A percentile compares a stretch with the other conserved stretches of the same genome.
Evolutionary conservation across 2,888 invertebrate genomes (phyloP).

Genomic region (Eristalis intricaria): DNA sequence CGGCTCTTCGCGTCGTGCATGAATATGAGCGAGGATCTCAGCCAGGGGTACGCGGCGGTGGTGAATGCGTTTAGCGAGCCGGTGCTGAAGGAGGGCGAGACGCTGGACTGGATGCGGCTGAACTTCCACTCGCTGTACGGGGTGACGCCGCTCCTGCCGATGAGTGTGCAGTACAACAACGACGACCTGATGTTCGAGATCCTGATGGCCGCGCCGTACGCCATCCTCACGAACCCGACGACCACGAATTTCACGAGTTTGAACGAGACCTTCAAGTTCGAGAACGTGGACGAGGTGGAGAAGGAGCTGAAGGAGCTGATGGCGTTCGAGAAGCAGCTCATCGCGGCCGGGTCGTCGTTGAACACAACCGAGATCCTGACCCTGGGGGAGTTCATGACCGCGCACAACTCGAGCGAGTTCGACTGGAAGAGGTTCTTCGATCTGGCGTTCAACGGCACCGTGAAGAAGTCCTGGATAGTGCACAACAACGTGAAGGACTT

Average conservation of each 20-base stretch:
- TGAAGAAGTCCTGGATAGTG: slow-evolving; percentile 74
- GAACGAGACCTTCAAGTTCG: slow-evolving; percentile 74
- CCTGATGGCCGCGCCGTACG: slow-evolving; percentile 71
- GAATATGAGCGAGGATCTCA: slow-evolving; percentile 74
- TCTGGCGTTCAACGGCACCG: slow-evolving; percentile 77
- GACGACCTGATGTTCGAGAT: slow-evolving; percentile 75
- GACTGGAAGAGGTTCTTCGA: slow-evolving; percentile 77
- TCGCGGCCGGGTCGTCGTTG: slow-evolving; percentile 59
- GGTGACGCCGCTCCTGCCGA: slow-evolving; percentile 75
- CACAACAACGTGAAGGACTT: slow-evolving; percentile 74
- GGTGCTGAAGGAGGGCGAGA: slow-evolving; percentile 60
- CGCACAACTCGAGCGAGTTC: slow-evolving; percentile 76
- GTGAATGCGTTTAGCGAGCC: slow-evolving; percentile 66
- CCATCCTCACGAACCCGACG: slow-evolving; percentile 54
- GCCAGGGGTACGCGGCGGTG: slow-evolving; percentile 73
- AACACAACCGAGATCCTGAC: slow-evolving; percentile 74
- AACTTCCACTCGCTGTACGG: slow-evolving; percentile 77
- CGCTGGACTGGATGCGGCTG: slow-evolving; percentile 75
- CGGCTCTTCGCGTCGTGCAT: slow-evolving; percentile 76
- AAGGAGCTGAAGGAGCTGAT: slow-evolving; percentile 71
- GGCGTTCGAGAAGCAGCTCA: slow-evolving; percentile 75
- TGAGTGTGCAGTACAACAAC: slow-evolving; percentile 75
- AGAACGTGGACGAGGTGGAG: slow-evolving; percentile 39
- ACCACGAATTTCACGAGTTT: slow-evolving; percentile 74
- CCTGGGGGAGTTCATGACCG: slow-evolving; percentile 73